Evolutionary conservation across 2,113 vertebrate species (phyloP), one percentile per base, ranked within the genome.

Genomic region (Psephotus haematonotus): DNA sequence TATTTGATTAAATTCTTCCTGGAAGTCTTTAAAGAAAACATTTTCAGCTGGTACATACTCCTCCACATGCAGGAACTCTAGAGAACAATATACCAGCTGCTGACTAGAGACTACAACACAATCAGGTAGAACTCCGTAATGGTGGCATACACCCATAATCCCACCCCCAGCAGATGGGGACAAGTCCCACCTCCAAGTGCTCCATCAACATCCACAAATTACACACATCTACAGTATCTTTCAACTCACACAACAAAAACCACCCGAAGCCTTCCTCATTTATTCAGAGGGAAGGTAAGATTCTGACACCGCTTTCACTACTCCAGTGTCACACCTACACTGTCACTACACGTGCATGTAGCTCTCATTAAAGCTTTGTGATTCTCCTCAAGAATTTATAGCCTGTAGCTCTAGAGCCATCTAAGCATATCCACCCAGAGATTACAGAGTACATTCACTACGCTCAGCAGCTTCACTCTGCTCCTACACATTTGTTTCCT

Each of bases 371-470:
- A 76, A 83, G 79, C 62, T 77, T 70, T 39, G 37, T 35, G 23
- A 86, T 70, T 93, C 35, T 71, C 9, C 43, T 68, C 7, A 19
- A 78, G 35, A 47, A 94, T 75, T 90, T 91, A 92, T 9, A 93
- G 90, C 29, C 85, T 47, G 25, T 64, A 77, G 82, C 80, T 71
- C 57, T 17, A 37, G 39, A 83, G 29, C 29, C 79, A 83, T 18
- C 72, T 50, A 75, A 70, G 75, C 59, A 41, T 9, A 88, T 60
- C 68, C 60, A 72, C 10, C 44, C 13, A 78, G 39, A 92, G 33
- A 77, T 35, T 37, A 47, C 46, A 92, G 39, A 41, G 47, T 71
- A 37, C 53, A 6, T 55, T 68, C 60, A 77, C 46, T 6, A 76
- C 14, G 13, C 46, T 67, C 82, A 81, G 70, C 64, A 57, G 81